Conservation (phyloP, 2,113 vertebrate species). For the Kryptolebias marmoratus region DNA sequence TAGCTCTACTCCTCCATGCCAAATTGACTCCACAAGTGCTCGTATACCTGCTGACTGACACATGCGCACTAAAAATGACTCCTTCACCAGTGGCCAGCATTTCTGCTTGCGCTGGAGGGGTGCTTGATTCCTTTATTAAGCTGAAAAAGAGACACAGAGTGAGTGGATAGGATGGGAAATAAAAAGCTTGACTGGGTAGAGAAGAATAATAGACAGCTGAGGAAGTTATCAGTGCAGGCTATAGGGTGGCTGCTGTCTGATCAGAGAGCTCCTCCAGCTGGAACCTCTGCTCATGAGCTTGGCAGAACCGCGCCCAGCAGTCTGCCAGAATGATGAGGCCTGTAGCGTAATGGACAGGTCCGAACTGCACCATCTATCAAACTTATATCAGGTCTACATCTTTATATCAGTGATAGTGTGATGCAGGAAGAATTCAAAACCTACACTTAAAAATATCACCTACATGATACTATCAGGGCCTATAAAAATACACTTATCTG, state of each 20-base stretch:
- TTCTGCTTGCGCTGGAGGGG: slow-evolving; percentile 69
- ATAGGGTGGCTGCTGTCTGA: slow-evolving; percentile 75
- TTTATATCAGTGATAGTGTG: not conserved
- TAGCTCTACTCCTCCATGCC: slow-evolving; percentile 74
- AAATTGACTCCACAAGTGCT: slow-evolving; percentile 81
- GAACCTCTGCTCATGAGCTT: slow-evolving; percentile 60
- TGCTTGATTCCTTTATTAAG: slow-evolving; percentile 78
- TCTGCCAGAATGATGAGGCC: slow-evolving; percentile 58
- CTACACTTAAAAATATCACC: not conserved
- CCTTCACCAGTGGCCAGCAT: slow-evolving; percentile 65
- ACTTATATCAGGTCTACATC: slow-evolving; percentile 9
- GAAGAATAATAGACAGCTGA: slow-evolving; percentile 66
- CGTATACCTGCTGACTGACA: slow-evolving; percentile 78
- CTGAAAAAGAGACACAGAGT: slow-evolving; percentile 75
- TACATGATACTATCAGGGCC: too few species aligned
- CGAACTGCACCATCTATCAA: slow-evolving; percentile 25
- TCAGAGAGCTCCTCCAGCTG: slow-evolving; percentile 73
- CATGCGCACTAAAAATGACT: slow-evolving; percentile 74
- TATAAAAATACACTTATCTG: not conserved
- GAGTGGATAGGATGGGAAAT: slow-evolving; percentile 26
- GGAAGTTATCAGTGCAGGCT: slow-evolving; percentile 73
- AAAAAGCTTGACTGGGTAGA: slow-evolving; percentile 61
- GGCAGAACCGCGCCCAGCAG: slow-evolving; percentile 53
- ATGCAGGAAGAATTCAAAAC: not conserved
- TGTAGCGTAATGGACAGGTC: slow-evolving; percentile 39